A percentile compares a stretch with the other conserved stretches of the same genome.
Evolutionary conservation across 2,113 vertebrate genomes (phyloP).

Genomic region (Triplophysa siluroides): DNA sequence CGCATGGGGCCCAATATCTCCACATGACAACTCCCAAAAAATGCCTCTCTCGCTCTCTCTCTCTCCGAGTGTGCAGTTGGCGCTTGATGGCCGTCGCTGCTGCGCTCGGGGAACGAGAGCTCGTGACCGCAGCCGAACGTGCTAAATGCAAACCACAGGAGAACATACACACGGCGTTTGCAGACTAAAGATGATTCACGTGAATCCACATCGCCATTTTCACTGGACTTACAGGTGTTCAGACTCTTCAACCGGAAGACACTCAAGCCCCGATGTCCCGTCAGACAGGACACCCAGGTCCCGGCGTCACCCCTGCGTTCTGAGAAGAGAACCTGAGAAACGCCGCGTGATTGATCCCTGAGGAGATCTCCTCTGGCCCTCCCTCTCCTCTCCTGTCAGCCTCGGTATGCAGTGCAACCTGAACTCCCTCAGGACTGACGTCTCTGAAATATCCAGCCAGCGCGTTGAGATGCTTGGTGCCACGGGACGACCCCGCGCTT

Average conservation of each 20-base stretch:
- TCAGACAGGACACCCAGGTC: background rate
- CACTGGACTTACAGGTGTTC: no score
- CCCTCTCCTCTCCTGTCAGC: constrained; percentile 68
- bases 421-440: constrained; percentile 66
- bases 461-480: constrained; percentile 49
- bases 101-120: constrained; percentile 66
- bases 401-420: constrained; percentile 67
- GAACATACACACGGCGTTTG: background rate
- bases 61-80: constrained; percentile 67
- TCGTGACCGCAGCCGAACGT: constrained; percentile 64
- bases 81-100: constrained; percentile 69
- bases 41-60: constrained; percentile 49
- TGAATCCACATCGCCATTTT: no score
- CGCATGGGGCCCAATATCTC: constrained; percentile 70
- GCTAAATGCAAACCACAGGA: constrained; percentile 62
- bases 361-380: constrained; percentile 65
- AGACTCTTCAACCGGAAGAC: no score
- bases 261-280: background rate
- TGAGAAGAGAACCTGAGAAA: constrained; percentile 56
- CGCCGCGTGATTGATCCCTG: constrained; percentile 69
- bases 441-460: constrained; percentile 56
- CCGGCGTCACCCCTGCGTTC: background rate
- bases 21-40: constrained; percentile 72
- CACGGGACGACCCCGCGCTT: constrained; percentile 13
- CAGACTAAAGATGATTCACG: no score